Evolutionary conservation across 23 tunicate genomes (phyloP).

Genomic region (Oikopleura dioica): DNA sequence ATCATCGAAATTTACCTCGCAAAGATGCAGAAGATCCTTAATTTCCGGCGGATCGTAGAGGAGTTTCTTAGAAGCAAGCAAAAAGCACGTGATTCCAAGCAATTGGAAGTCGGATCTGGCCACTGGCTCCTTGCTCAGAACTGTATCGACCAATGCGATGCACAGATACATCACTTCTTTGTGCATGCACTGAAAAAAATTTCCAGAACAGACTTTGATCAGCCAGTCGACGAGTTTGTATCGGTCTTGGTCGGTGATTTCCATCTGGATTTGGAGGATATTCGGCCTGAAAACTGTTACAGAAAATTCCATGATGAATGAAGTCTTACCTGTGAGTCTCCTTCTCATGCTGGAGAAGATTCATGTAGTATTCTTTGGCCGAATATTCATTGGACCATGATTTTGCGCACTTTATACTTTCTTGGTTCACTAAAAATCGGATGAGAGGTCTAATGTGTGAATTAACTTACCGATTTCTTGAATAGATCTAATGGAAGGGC

Average conservation of each 20-base stretch:
- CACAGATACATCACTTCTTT: neutral
- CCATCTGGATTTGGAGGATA: neutral
- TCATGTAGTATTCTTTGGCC: neutral
- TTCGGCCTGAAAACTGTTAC: too few species aligned
- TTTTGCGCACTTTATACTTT: neutral
- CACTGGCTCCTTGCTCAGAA: neutral
- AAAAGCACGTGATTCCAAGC: neutral
- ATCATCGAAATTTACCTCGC: neutral
- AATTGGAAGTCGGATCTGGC: neutral
- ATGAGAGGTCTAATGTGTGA: too few species aligned
- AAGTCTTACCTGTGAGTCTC: neutral
- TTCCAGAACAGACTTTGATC: neutral
- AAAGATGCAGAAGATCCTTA: neutral
- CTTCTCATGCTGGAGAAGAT: neutral
- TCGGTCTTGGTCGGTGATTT: neutral
- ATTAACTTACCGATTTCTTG: too few species aligned
- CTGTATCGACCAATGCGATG: neutral
- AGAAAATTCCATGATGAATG: too few species aligned
- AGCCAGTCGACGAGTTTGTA: neutral
- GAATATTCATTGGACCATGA: constrained; percentile 3
- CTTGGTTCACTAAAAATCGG: neutral
- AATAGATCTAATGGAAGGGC: too few species aligned
- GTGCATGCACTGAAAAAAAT: neutral
- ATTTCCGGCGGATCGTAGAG: constrained; percentile 10
- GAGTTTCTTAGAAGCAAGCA: neutral